These are phyloP conservation scores for Anoncus sp. DNA, from an alignment of 2,888 invertebrate genomes.

Conservation along the genomic window DNA sequence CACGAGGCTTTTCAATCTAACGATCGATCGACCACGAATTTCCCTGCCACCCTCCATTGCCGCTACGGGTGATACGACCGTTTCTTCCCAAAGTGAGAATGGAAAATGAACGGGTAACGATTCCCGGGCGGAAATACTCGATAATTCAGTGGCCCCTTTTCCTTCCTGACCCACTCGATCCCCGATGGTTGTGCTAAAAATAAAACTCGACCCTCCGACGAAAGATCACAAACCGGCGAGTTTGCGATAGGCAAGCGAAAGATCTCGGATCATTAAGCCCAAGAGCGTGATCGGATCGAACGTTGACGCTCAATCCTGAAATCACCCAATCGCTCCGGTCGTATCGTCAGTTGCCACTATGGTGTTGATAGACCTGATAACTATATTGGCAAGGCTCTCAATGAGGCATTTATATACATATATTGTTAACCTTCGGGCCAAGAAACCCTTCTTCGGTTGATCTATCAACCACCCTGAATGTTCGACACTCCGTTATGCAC, in stretches of 20 bases:
- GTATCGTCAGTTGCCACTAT: constrained; percentile 36
- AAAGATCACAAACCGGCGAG: constrained; percentile 26
- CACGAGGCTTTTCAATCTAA: constrained; percentile 43
- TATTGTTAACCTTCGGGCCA: constrained; percentile 2
- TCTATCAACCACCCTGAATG: constrained; percentile 29
- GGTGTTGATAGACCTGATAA: constrained; percentile 14
- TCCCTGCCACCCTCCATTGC: constrained; percentile 38
- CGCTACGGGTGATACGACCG: constrained; percentile 8
- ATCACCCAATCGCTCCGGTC: constrained; percentile 61
- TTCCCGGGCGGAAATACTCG: constrained; percentile 45
- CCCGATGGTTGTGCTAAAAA: constrained; percentile 7
- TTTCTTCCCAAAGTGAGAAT: constrained; percentile 42
- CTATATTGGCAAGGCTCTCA: constrained; percentile 19
- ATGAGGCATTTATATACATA: not conserved
- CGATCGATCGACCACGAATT: constrained; percentile 47
- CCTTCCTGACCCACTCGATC: constrained; percentile 15
- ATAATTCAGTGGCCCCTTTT: constrained; percentile 49
- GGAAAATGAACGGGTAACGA: constrained; percentile 56
- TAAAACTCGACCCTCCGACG: constrained; percentile 33
- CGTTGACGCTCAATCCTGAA: constrained; percentile 53
- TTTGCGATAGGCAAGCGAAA: constrained; percentile 44
- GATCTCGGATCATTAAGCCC: constrained; percentile 52
- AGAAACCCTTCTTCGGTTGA: constrained; percentile 24
- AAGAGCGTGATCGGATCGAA: constrained; percentile 50
- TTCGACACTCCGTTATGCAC: constrained; percentile 6